These are phyloP conservation scores for Phengaris arion DNA, from an alignment of 2,888 invertebrate genomes.

Conservation along the genomic window DNA sequence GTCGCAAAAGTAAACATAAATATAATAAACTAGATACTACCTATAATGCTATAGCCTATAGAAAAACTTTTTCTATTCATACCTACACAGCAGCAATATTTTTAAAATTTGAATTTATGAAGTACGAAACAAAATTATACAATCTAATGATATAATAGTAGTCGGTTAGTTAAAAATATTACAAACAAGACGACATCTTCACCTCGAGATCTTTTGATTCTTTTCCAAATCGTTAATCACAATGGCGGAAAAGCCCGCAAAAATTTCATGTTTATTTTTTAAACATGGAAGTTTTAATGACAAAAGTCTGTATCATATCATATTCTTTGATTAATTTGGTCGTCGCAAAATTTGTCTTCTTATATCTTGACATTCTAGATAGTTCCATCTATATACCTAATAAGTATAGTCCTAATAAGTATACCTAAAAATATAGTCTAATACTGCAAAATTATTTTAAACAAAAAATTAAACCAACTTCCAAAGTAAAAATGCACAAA, in stretches of 20 bases:
- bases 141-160: constrained; percentile 11
- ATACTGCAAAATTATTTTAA: too few species aligned
- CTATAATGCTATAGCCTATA: too few species aligned
- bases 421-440: too few species aligned
- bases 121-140: neutral
- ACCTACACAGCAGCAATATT: neutral
- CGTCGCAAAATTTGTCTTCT: neutral
- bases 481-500: too few species aligned
- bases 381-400: neutral
- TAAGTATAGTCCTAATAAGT: too few species aligned
- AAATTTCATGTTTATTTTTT: constrained; percentile 61
- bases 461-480: too few species aligned
- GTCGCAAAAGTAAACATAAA: too few species aligned
- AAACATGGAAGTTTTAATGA: constrained; percentile 8
- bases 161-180: constrained; percentile 30
- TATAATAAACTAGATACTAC: too few species aligned
- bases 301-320: neutral
- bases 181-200: constrained; percentile 32
- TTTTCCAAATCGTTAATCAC: constrained; percentile 68
- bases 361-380: neutral
- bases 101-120: neutral
- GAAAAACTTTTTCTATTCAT: too few species aligned
- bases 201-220: constrained; percentile 51
- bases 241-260: constrained; percentile 64
- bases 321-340: neutral